Evolutionary conservation across 2,797 vertebrate species (phyloP).

Genomic region (Cygnus olor): DNA sequence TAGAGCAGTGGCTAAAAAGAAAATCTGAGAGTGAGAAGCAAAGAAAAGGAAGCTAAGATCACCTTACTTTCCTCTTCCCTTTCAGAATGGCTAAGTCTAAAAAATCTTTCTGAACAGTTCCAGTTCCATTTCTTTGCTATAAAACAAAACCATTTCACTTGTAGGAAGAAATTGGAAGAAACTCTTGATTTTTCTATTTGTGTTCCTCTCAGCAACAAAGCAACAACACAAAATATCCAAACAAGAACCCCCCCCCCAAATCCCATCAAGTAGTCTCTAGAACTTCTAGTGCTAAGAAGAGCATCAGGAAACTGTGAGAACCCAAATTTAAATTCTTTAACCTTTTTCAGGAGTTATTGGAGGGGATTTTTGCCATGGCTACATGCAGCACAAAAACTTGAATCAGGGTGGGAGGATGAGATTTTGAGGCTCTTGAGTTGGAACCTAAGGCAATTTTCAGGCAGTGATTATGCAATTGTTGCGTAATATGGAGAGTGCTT

Average conservation of each 20-base stretch:
- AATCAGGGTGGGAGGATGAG: slow-evolving; percentile 19
- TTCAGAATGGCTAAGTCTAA: background rate
- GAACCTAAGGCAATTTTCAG: slow-evolving; percentile 21
- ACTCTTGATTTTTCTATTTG: background rate
- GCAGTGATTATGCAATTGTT: slow-evolving; percentile 46
- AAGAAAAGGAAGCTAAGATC: background rate
- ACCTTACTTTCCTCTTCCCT: background rate
- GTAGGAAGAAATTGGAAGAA: background rate
- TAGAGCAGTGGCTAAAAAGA: background rate
- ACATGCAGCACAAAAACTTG: background rate
- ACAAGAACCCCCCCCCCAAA: background rate
- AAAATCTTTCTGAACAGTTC: slow-evolving; percentile 21
- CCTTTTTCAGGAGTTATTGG: background rate
- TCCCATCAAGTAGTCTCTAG: background rate
- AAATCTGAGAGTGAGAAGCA: background rate
- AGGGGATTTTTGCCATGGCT: background rate
- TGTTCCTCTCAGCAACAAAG: background rate
- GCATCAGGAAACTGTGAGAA: background rate
- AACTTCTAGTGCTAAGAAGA: background rate
- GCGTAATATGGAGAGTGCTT: background rate
- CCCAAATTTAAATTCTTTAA: background rate
- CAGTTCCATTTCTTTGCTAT: slow-evolving; percentile 31
- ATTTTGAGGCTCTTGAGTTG: slow-evolving; percentile 23
- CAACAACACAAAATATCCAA: background rate
- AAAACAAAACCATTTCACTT: slow-evolving; percentile 34